phyloP scores from a whole-genome alignment of 2,113 vertebrate genomes.

The Lates calcarifer region DNA sequence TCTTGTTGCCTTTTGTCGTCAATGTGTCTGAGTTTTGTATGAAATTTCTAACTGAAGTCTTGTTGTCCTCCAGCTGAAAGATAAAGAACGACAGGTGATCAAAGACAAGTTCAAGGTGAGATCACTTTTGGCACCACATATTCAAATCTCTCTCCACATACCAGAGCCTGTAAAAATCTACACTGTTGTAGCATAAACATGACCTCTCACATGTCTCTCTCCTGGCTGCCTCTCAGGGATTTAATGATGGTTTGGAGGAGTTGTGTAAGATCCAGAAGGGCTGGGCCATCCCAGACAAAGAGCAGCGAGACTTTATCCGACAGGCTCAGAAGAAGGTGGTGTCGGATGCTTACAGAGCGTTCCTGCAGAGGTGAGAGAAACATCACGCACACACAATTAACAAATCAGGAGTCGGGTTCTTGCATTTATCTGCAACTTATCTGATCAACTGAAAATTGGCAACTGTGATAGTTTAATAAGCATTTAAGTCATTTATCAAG shows the following conservation, averaged over 20 bases:
- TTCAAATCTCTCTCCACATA: not conserved
- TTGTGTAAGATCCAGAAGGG: conserved; percentile 97
- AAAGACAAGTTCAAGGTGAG: conserved; percentile 99
- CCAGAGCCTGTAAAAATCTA: no score
- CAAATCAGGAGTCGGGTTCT: not conserved
- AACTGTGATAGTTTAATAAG: no score
- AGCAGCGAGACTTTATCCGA: conserved; percentile 93
- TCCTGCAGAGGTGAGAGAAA: conserved; percentile 89
- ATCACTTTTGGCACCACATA: not conserved
- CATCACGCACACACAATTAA: no score
- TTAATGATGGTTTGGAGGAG: conserved; percentile 96
- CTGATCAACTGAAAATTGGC: no score
- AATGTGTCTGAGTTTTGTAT: not conserved
- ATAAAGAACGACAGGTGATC: conserved; percentile 97
- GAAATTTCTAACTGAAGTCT: not conserved
- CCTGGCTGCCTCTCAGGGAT: conserved; percentile 85
- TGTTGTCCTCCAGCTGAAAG: conserved; percentile 88
- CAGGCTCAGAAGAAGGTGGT: conserved; percentile 92
- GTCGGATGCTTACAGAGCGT: conserved; percentile 90
- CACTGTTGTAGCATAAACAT: no score
- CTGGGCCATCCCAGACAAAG: conserved; percentile 96
- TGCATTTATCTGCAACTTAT: not conserved
- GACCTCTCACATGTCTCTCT: not conserved
- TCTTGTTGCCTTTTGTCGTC: no score
- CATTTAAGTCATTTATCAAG: no score